Conservation (phyloP, 2,888 invertebrate species). For the Cartodere bifasciata region DNA sequence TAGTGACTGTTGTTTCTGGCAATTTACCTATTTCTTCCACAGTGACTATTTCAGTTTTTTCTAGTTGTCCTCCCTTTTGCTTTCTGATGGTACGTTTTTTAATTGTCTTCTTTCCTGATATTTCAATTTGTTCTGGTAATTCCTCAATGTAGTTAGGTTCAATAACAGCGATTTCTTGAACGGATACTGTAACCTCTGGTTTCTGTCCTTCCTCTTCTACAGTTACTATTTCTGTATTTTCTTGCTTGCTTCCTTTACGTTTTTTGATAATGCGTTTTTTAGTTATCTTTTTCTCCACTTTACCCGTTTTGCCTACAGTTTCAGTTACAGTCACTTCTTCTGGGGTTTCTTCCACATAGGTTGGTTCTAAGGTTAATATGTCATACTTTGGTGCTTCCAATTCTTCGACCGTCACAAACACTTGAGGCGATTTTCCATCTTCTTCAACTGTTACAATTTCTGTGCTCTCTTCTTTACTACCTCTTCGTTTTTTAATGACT, state of each 20-base stretch:
- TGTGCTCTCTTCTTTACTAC: constrained; percentile 25
- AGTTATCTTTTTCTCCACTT: constrained; percentile 19
- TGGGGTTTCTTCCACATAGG: constrained; percentile 23
- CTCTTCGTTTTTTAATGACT: constrained; percentile 33
- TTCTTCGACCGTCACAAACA: constrained; percentile 21
- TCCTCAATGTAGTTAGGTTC: constrained; percentile 15
- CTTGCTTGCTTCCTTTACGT: constrained; percentile 26
- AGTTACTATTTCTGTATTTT: constrained; percentile 23
- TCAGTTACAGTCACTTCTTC: constrained; percentile 20
- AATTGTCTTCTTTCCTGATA: constrained; percentile 19
- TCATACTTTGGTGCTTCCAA: too few species aligned
- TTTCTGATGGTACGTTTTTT: constrained; percentile 25
- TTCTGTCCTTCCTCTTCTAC: constrained; percentile 24
- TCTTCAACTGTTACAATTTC: constrained; percentile 36
- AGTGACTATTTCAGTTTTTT: constrained; percentile 36
- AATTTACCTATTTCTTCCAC: constrained; percentile 24
- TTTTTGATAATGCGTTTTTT: constrained; percentile 30
- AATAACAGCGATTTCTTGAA: constrained; percentile 14
- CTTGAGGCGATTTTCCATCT: constrained; percentile 28
- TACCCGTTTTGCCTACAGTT: constrained; percentile 15
- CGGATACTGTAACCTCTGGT: constrained; percentile 21
- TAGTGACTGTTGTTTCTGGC: constrained; percentile 30
- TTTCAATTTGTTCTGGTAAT: constrained; percentile 27
- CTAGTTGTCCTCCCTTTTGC: constrained; percentile 27
- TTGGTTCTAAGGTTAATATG: too few species aligned